phyloP scores from a whole-genome alignment of 2,888 invertebrate genomes.

The Melipona beecheii region DNA sequence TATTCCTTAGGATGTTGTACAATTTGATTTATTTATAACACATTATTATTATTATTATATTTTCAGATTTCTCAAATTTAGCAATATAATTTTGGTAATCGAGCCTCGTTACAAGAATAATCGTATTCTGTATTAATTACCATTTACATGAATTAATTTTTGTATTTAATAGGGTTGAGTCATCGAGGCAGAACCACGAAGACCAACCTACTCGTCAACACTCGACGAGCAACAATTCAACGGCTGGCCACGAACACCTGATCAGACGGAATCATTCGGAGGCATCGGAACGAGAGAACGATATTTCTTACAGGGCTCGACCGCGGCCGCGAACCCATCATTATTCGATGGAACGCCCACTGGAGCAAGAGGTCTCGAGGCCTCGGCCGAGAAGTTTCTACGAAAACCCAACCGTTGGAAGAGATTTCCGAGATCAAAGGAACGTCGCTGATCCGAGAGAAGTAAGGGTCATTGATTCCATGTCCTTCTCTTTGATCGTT shows the following conservation, averaged over 20 bases:
- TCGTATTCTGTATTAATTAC: no score
- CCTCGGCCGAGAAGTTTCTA: constrained; percentile 82
- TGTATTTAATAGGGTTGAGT: constrained; percentile 68
- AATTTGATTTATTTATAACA: no score
- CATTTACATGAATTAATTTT: background rate
- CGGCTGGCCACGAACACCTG: constrained; percentile 67
- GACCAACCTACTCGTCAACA: constrained; percentile 75
- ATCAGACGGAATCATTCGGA: constrained; percentile 77
- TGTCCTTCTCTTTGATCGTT: background rate
- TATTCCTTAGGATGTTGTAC: background rate
- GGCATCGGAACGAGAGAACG: constrained; percentile 77
- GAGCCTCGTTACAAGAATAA: no score
- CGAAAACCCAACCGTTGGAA: constrained; percentile 79
- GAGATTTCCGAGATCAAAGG: constrained; percentile 79
- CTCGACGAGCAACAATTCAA: constrained; percentile 66
- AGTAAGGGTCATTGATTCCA: constrained; percentile 62
- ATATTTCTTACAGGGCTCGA: constrained; percentile 75
- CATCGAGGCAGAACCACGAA: constrained; percentile 75
- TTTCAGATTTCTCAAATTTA: background rate
- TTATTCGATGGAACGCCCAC: constrained; percentile 75
- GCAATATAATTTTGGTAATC: background rate
- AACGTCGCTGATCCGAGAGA: constrained; percentile 77
- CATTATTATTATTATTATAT: no score
- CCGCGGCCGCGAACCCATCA: constrained; percentile 78
- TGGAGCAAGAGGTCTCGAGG: constrained; percentile 77